Base-by-base conservation (phyloP, 2,797 vertebrate species). In the Odontamblyopus lacepedii region DNA sequence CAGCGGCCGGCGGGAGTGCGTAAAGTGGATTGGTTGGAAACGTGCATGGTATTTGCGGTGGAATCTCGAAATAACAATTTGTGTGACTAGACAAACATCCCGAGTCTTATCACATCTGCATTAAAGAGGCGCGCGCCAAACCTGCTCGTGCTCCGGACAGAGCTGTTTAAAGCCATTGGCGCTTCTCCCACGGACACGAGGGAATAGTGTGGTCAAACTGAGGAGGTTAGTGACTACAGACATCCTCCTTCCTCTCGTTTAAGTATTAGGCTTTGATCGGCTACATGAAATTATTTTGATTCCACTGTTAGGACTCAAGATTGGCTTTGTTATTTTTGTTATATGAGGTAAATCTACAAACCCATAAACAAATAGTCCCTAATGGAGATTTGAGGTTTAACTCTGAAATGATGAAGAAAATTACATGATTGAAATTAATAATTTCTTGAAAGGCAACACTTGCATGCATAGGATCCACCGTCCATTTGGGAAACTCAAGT, bases 51-150 rank as follows among this genome's bases (percentile, higher is more conserved):
- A 61, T 53, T 32, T 2, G 35, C 27, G 59, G 63, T 71, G 30
- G 74, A 67, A 60, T 75, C 70, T 63, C 53, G 0, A 8, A 6
- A 15, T 11, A 60, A 51, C 38, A 44, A 26, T 70, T 41, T 68
- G 44, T 50, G 72, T 77, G 76, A 83, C 32, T 72, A 67, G 75
- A 82, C 30, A 12, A 78, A 75, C 76, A 73, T 32, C 83, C 74
- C 83, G 76, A 83, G 74, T 67, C 72, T 15, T 71, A 72, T 72
- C 59, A 76, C 75, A 71, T 74, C 73, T 77, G 77, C 48, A 18
- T 78, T 67, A 85, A 63, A 77, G 75, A 70, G 78, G 76, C 73
- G 57, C 80, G 5, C 16, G 63, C 70, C 72, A 83, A 69, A 79
- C 44, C 81, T 78, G 71, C 78, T 71, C 65, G 71, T 63, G 61